phyloP scores from a whole-genome alignment of 2,113 vertebrate genomes.

The Notothenia rossii region DNA sequence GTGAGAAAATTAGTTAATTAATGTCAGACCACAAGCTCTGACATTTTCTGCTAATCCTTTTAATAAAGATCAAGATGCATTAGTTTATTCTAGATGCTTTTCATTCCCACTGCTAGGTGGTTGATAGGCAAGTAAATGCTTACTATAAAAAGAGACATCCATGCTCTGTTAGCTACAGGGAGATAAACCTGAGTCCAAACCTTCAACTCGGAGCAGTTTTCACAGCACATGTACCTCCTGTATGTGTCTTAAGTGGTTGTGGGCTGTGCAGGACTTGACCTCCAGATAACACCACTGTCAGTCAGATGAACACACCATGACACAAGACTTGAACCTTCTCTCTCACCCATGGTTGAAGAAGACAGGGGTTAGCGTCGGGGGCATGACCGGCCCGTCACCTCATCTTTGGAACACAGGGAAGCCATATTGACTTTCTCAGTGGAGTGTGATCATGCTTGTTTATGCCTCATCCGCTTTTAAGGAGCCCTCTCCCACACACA shows the following conservation, averaged over 20 bases:
- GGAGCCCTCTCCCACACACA: background rate
- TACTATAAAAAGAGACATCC: slow-evolving; percentile 15
- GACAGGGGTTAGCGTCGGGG: slow-evolving; percentile 7
- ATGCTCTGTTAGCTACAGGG: slow-evolving; percentile 2
- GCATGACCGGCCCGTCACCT: slow-evolving; percentile 21
- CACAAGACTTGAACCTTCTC: background rate
- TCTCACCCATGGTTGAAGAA: background rate
- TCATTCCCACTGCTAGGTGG: background rate
- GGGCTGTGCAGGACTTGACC: slow-evolving; percentile 3
- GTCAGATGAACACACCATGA: slow-evolving; percentile 19
- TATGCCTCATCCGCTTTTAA: slow-evolving; percentile 33
- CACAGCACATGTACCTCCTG: background rate
- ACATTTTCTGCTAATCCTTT: background rate
- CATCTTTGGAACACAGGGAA: slow-evolving; percentile 31
- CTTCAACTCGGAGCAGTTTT: background rate
- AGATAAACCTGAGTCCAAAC: background rate
- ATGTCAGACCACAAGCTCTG: background rate
- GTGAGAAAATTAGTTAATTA: background rate
- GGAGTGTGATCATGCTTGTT: slow-evolving; percentile 38
- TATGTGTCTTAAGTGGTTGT: background rate
- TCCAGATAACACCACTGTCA: background rate
- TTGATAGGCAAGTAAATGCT: slow-evolving; percentile 7
- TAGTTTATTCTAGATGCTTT: slow-evolving; percentile 1
- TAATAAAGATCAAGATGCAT: slow-evolving; percentile 15
- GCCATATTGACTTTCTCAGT: slow-evolving; percentile 50